phyloP scores from a whole-genome alignment of 2,888 invertebrate species.

The Ptilodon capucinus region DNA sequence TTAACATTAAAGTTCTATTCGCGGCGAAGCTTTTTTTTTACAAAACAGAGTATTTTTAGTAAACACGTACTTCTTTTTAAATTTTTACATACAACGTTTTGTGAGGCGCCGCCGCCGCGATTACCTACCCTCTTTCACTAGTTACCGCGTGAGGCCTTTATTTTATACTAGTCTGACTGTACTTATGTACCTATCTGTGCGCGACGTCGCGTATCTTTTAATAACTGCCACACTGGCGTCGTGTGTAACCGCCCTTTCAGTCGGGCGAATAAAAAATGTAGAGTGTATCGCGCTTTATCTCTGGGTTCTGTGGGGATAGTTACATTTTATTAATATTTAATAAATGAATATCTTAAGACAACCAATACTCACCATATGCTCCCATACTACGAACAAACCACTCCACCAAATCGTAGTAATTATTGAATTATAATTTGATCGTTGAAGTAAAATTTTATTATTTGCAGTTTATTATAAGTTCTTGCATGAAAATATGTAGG shows the following conservation, averaged over 20 bases:
- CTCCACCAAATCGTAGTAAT: too few species aligned
- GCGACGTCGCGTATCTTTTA: slow-evolving; percentile 60
- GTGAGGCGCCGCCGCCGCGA: slow-evolving; percentile 55
- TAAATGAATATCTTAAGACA: too few species aligned
- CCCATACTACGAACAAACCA: too few species aligned
- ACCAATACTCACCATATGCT: too few species aligned
- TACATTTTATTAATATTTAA: not conserved
- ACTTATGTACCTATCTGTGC: slow-evolving; percentile 52
- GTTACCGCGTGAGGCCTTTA: slow-evolving; percentile 56
- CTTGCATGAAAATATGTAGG: too few species aligned
- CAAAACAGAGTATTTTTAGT: not conserved
- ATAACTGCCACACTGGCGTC: slow-evolving; percentile 53
- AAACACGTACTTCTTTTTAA: slow-evolving; percentile 55
- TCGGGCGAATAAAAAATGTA: slow-evolving; percentile 16
- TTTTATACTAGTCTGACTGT: slow-evolving; percentile 46
- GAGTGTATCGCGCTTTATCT: not conserved
- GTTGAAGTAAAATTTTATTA: too few species aligned
- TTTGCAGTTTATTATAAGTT: too few species aligned
- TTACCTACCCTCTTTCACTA: slow-evolving; percentile 58
- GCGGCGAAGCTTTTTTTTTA: not conserved
- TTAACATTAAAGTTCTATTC: not conserved
- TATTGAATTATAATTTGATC: too few species aligned
- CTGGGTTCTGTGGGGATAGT: slow-evolving; percentile 19
- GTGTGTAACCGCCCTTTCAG: slow-evolving; percentile 50
- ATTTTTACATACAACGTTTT: slow-evolving; percentile 61